These are phyloP conservation scores for Microcebus ravelobensis DNA, from an alignment of 2,113 vertebrate genomes.

Conservation along the genomic window DNA sequence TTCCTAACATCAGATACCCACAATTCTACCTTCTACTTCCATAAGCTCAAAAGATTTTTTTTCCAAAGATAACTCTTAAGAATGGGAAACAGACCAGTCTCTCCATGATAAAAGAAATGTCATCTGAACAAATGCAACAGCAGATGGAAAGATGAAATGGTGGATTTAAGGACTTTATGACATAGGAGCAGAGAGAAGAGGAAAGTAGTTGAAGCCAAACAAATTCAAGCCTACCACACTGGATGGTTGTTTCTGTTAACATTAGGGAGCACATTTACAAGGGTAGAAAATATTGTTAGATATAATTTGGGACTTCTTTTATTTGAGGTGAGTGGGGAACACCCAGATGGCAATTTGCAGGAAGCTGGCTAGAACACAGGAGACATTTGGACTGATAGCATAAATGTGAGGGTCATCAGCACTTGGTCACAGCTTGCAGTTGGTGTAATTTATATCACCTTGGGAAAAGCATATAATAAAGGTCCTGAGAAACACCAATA, in stretches of 20 bases:
- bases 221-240: neutral
- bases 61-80: neutral
- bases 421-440: neutral
- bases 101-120: neutral
- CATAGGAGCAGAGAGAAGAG: fast-evolving
- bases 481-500: neutral
- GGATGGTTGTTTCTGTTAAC: neutral
- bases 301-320: neutral
- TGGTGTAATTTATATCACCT: neutral
- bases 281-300: neutral
- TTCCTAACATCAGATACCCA: neutral
- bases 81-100: neutral
- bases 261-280: neutral
- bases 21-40: neutral
- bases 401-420: neutral
- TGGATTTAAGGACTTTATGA: neutral
- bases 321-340: neutral
- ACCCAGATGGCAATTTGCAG: neutral
- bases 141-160: neutral
- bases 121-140: neutral
- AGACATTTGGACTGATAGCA: neutral
- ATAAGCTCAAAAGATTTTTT: neutral
- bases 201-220: neutral
- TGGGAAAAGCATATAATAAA: neutral
- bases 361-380: neutral